A percentile compares a stretch with the other conserved stretches of the same genome.
Evolutionary conservation across 2,113 vertebrate species (phyloP).

Genomic region (Istiophorus platypterus): DNA sequence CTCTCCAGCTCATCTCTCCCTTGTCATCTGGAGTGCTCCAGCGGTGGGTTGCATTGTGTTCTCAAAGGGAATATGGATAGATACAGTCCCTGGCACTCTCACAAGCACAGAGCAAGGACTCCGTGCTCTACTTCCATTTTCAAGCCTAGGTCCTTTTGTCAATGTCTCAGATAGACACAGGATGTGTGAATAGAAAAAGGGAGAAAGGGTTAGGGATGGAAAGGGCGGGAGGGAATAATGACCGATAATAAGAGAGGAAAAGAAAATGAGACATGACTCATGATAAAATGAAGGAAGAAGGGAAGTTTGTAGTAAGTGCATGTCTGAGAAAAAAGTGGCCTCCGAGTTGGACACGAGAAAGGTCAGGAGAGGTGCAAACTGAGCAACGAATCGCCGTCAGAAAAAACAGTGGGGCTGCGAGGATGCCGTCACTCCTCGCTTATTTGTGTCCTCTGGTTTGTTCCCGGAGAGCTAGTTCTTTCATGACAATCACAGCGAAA

Average conservation of each 20-base stretch:
- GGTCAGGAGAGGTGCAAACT: constrained; percentile 25
- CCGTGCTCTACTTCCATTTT: constrained; percentile 83
- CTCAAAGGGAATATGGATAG: constrained; percentile 52
- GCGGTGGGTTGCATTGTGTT: constrained; percentile 39
- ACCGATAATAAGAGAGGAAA: constrained; percentile 8
- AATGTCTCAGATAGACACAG: neutral
- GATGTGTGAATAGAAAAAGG: constrained; percentile 43
- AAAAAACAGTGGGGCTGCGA: constrained; percentile 4
- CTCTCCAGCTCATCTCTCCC: constrained; percentile 33
- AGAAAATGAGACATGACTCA: constrained; percentile 19
- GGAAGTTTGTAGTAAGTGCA: neutral
- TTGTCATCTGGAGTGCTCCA: constrained; percentile 32
- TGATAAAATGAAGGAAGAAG: constrained; percentile 11
- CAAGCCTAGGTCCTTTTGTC: constrained; percentile 62
- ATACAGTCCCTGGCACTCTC: constrained; percentile 41
- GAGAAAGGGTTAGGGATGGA: constrained; percentile 39
- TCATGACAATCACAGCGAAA: constrained; percentile 85
- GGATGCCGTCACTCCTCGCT: constrained; percentile 75
- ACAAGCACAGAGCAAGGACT: constrained; percentile 39
- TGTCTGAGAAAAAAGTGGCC: neutral
- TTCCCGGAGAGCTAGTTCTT: constrained; percentile 75
- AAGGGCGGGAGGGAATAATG: constrained; percentile 24
- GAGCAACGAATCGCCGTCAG: constrained; percentile 33
- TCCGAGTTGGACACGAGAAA: constrained; percentile 8
- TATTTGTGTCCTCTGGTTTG: constrained; percentile 73